Evolutionary conservation across 2,888 invertebrate species (phyloP).

Genomic region (Oligia latruncula): DNA sequence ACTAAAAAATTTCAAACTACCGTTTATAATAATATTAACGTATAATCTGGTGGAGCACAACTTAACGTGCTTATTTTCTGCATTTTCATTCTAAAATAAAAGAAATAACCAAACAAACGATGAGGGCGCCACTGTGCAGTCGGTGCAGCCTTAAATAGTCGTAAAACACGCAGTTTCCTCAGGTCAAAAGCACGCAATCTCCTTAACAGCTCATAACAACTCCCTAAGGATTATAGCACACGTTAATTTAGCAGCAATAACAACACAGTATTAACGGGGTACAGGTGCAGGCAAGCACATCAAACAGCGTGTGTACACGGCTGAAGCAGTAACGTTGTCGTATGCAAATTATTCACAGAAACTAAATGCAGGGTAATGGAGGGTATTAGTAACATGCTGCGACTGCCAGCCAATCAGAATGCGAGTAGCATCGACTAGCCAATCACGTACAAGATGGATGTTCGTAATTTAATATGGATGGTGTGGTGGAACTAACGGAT

Average conservation of each 20-base stretch:
- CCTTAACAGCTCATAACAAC: conserved; percentile 11
- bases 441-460: conserved; percentile 54
- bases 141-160: too few relatives aligned
- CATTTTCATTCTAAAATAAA: too few relatives aligned
- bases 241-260: conserved; percentile 53
- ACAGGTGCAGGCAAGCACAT: conserved; percentile 65
- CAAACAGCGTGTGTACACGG: conserved; percentile 67
- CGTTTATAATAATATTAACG: too few relatives aligned
- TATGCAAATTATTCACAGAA: conserved; percentile 74
- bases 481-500: conserved; percentile 21
- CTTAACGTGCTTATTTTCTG: too few relatives aligned
- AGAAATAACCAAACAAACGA: too few relatives aligned
- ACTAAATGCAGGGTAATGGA: conserved; percentile 73
- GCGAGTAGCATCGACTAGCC: conserved; percentile 42
- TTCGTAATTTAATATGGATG: conserved; percentile 45
- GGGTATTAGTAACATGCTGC: conserved; percentile 50
- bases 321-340: conserved; percentile 65
- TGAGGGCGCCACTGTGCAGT: too few relatives aligned
- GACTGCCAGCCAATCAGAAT: conserved; percentile 58
- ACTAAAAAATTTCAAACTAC: too few relatives aligned
- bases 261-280: conserved; percentile 35
- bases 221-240: conserved; percentile 23
- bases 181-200: background rate
- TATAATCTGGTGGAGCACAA: too few relatives aligned
- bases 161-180: background rate